A percentile compares a stretch with the other conserved stretches of the same genome.
These are phyloP conservation scores for Vireo griseus DNA, from an alignment of 2,797 vertebrate genomes.

Conservation along the genomic window DNA sequence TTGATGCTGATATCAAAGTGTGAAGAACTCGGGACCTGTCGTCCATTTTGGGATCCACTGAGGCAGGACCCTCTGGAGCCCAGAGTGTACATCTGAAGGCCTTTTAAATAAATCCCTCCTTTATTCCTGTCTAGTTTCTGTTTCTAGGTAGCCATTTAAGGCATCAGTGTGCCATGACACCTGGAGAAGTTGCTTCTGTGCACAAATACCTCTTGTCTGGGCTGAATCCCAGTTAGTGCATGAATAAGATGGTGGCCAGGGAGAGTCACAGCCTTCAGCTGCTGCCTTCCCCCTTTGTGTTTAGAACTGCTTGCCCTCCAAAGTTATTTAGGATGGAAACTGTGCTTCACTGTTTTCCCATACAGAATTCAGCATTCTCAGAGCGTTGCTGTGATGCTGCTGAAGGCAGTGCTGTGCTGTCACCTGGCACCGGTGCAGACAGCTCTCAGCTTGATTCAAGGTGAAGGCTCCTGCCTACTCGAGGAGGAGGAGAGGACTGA, in stretches of 20 bases:
- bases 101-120: too few relatives aligned
- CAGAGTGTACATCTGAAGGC: too few relatives aligned
- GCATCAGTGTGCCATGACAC: neutral
- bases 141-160: too few relatives aligned
- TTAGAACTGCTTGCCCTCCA: neutral
- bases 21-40: too few relatives aligned
- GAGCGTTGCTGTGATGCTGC: neutral
- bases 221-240: neutral
- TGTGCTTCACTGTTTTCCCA: neutral
- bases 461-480: neutral
- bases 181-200: neutral
- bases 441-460: neutral
- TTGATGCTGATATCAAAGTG: too few relatives aligned
- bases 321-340: neutral
- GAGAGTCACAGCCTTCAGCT: neutral
- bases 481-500: neutral
- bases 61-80: too few relatives aligned
- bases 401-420: accelerated
- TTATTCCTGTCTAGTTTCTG: too few relatives aligned
- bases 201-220: accelerated
- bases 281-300: neutral
- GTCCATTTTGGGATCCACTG: too few relatives aligned
- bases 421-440: neutral
- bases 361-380: neutral
- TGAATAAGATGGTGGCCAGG: neutral